Conservation (phyloP, 2,113 vertebrate genomes). For the Trogon melanurus region DNA sequence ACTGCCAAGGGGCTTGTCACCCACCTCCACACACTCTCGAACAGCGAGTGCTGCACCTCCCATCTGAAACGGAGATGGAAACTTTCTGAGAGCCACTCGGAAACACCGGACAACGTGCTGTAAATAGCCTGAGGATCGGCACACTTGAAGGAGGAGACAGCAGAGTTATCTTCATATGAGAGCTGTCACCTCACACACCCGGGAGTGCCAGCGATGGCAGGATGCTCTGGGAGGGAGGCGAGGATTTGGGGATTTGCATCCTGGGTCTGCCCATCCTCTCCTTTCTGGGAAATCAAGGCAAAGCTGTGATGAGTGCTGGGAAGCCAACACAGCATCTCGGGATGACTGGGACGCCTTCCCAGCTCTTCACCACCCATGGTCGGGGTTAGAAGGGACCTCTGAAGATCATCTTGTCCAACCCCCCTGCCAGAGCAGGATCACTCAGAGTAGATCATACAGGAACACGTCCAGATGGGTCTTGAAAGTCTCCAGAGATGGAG, state of each 20-base stretch:
- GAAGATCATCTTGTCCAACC: not conserved
- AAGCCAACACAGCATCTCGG: not conserved
- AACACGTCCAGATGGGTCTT: too few species aligned
- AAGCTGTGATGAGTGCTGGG: not conserved
- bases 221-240: not conserved
- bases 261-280: not conserved
- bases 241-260: not conserved
- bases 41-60: rapidly evolving
- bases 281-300: not conserved
- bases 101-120: not conserved
- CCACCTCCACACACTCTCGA: not conserved
- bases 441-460: too few species aligned
- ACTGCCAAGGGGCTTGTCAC: rapidly evolving
- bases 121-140: not conserved
- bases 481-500: too few species aligned
- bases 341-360: not conserved
- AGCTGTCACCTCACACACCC: not conserved
- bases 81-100: not conserved
- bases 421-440: too few species aligned
- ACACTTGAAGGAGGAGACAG: not conserved
- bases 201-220: not conserved
- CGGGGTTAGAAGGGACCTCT: not conserved
- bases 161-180: not conserved
- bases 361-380: not conserved
- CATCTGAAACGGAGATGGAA: not conserved